These are phyloP conservation scores for Synanthedon myopaeformis DNA, from an alignment of 2,888 invertebrate species.

Conservation along the genomic window DNA sequence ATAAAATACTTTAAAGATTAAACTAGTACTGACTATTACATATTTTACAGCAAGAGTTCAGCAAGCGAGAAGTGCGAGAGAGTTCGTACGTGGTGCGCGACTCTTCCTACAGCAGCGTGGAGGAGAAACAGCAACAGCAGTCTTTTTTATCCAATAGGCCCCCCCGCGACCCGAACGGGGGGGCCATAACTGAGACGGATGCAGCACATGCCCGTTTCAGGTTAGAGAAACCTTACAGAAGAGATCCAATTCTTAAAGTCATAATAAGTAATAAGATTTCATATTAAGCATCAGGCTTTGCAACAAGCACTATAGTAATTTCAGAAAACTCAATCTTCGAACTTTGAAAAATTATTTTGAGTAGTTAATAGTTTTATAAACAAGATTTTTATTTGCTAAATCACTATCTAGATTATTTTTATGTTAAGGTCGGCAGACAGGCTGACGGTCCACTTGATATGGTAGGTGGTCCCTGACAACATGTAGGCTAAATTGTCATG, in stretches of 20 bases:
- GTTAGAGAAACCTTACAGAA: constrained; percentile 16
- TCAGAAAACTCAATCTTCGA: too few species aligned
- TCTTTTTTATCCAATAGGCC: constrained; percentile 73
- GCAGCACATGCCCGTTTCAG: constrained; percentile 68
- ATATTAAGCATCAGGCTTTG: too few species aligned
- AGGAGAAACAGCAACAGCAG: constrained; percentile 58
- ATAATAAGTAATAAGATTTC: too few species aligned
- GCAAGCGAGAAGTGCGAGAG: constrained; percentile 52
- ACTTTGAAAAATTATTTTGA: not conserved
- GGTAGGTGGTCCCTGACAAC: too few species aligned
- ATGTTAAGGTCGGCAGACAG: too few species aligned
- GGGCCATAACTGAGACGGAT: constrained; percentile 69
- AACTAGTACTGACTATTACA: not conserved
- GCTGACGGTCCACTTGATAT: too few species aligned
- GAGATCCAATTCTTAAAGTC: too few species aligned
- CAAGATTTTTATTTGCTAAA: too few species aligned
- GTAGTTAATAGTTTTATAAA: not conserved
- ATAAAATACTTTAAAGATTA: not conserved
- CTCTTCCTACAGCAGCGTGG: constrained; percentile 60
- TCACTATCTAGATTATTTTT: not conserved
- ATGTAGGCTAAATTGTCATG: too few species aligned
- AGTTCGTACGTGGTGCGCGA: constrained; percentile 61
- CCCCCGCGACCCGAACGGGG: constrained; percentile 69
- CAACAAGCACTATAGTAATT: too few species aligned
- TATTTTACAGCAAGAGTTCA: constrained; percentile 44